Base-by-base conservation (phyloP, 2,888 invertebrate genomes). In the Diadegma fenestrale region DNA sequence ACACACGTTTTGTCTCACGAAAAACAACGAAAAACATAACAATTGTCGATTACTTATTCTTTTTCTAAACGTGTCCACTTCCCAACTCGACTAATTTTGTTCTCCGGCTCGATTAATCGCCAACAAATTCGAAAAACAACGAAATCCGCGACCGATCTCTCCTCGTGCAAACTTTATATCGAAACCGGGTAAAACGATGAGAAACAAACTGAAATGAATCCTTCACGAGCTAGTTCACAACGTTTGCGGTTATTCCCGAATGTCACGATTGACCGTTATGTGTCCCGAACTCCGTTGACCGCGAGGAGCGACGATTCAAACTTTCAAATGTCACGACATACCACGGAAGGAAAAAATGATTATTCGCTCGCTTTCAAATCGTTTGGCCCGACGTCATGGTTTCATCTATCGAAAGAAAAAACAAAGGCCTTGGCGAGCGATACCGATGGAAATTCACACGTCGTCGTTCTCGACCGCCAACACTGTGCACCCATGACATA, bases 401-500 rank as follows among this genome's bases (percentile, higher is more conserved):
- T 75, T 61, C 41, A 43, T 51, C 43, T 45, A 17, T 69, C n/a
- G 48, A 26, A 45, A 10, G 12, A 26, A 45, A 26, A 68, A 26
- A 10, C 2, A 43, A 26, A 51, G 14, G 7, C 12, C 4, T 41
- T 30, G 22, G 37, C 63, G 45, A 17, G 41, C 58, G 17, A 58
- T 78, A 43, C 19, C 41, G 54, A 19, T 71, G 43, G 12, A 30
- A 72, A 22, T 48, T 87, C 41, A 22, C 26, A 41, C 68, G 17
- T 58, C 43, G 58, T 54, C 19, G 45, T 37, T 75, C 26, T 81
- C 80, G 75, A 63, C 80, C 41, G 89, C 88, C 89, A 88, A 87
- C 89, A 90, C 88, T 89, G 91, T 91, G 89, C 91, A 90, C 90
- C 92, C 92, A 91, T 93, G 92, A 93, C 93, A 92, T 89, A 92